Percentiles rank a stretch among this genome's conserved stretches.
phyloP scores from a whole-genome alignment of 2,888 invertebrate species.

The Tachina lurida region DNA sequence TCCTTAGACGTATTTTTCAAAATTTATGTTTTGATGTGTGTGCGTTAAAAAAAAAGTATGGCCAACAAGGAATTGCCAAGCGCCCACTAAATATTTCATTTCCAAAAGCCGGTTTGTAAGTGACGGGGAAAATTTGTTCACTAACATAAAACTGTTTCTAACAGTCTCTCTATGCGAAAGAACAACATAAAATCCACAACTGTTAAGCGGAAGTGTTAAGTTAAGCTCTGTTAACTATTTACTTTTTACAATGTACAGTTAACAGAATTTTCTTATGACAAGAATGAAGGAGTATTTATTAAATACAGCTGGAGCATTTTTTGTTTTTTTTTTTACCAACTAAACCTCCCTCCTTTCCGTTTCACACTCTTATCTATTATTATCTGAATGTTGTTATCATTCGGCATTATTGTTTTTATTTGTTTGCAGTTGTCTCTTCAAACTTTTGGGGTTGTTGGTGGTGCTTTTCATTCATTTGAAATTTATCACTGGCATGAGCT shows the following conservation, averaged over 20 bases:
- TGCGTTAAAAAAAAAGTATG: not conserved
- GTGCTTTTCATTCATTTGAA: constrained; percentile 6
- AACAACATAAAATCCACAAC: constrained; percentile 50
- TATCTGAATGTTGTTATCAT: not conserved
- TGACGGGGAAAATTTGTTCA: constrained; percentile 2
- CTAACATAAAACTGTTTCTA: not conserved
- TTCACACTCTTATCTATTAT: not conserved
- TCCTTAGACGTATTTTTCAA: too few species aligned
- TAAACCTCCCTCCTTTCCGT: not conserved
- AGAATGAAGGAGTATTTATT: not conserved
- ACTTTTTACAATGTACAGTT: not conserved
- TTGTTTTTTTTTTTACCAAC: not conserved
- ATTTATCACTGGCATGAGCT: constrained; percentile 39
- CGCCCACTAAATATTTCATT: not conserved
- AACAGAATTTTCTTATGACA: constrained; percentile 15
- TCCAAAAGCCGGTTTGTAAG: constrained; percentile 40
- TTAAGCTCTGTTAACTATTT: not conserved
- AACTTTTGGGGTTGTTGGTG: not conserved
- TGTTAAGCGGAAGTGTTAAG: not conserved
- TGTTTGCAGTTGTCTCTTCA: constrained; percentile 14
- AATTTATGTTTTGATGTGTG: too few species aligned
- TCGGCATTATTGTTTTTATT: not conserved
- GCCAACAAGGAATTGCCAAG: not conserved
- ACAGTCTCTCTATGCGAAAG: not conserved
- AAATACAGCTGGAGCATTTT: constrained; percentile 28